phyloP scores from a whole-genome alignment of 2,113 vertebrate genomes.

The Pelobates fuscus region DNA sequence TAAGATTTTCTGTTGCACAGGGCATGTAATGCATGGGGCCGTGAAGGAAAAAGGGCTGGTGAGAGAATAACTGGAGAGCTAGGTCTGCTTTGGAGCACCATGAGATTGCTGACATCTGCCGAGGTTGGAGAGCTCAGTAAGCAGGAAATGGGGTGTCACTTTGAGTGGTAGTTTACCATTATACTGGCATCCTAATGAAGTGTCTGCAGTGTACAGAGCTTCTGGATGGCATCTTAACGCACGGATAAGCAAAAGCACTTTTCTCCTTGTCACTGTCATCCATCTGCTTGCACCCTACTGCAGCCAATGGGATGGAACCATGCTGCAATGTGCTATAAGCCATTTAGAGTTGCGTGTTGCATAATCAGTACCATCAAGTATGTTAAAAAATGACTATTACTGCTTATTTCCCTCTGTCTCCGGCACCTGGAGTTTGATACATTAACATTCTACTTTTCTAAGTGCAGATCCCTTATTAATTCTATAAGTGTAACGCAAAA shows the following conservation, averaged over 20 bases:
- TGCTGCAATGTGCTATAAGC: slow-evolving; percentile 86
- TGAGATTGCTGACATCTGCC: slow-evolving; percentile 98
- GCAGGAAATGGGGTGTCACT: slow-evolving; percentile 98
- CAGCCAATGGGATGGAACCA: slow-evolving; percentile 87
- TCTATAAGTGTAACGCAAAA: slow-evolving; percentile 54
- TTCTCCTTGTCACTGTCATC: slow-evolving; percentile 87
- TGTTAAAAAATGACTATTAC: slow-evolving; percentile 83
- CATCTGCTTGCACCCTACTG: slow-evolving; percentile 95
- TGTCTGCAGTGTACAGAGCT: slow-evolving; percentile 93
- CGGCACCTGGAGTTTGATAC: slow-evolving; percentile 79
- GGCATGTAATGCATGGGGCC: slow-evolving; percentile 79
- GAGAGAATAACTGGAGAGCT: slow-evolving; percentile 84
- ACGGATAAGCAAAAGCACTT: slow-evolving; percentile 93
- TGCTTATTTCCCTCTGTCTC: slow-evolving; percentile 79
- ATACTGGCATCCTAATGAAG: slow-evolving; percentile 99
- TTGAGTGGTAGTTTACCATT: slow-evolving; percentile 98
- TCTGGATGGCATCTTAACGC: slow-evolving; percentile 95
- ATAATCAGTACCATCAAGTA: slow-evolving; percentile 88
- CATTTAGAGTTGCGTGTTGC: slow-evolving; percentile 87
- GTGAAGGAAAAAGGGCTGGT: slow-evolving; percentile 75
- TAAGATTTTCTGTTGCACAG: slow-evolving; percentile 74
- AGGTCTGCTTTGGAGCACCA: slow-evolving; percentile 81
- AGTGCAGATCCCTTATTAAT: slow-evolving; percentile 69
- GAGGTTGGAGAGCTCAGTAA: slow-evolving; percentile 97
- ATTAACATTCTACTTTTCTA: slow-evolving; percentile 76